Evolutionary conservation across 2,797 vertebrate species (phyloP), one percentile per base, ranked within the genome.

Genomic region (Chlorospingus semifuscus): DNA sequence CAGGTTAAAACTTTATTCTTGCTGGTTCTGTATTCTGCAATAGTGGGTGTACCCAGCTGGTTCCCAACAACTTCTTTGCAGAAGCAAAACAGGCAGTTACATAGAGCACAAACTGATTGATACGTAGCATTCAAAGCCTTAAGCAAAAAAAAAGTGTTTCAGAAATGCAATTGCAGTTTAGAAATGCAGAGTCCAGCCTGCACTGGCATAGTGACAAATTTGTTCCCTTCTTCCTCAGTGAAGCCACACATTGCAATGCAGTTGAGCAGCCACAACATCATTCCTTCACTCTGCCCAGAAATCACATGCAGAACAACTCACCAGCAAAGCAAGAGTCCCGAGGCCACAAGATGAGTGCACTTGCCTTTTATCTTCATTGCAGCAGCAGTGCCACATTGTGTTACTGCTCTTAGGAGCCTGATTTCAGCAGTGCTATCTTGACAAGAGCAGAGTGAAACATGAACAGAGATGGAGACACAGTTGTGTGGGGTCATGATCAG

Each of bases 161-260:
- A 74, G 44, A 92, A 93, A 47, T 15, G 27, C 30, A 30, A 18
- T 6, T 90, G 21, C 39, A 39, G 21, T 76, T 92, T 32, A 70
- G 65, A 71, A 87, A 84, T 34, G 16, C 29, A 11, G 30, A 39
- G 14, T 75, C 57, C 29, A 81, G 41, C 12, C 32, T 37, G 12
- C 41, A 15, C 10, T 37, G 23, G 6, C 29, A 42, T 3, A 42
- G 11, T 15, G 24, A 50, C 24, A 46, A n/a, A 23, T 50, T 49
- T 52, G 2, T 30, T 61, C 47, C 30, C 8, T 36, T 87, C 55
- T 83, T 85, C 42, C 55, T 57, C 55, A 57, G n/a, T 36, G 55
- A 84, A 84, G 26, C 8, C 16, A 49, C 19, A 34, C 21, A 27
- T 3, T 2, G 1, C 0, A 0, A 6, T 8, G 15, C 37, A 34